phyloP scores from a whole-genome alignment of 2,113 vertebrate genomes.

The Engraulis encrasicolus region DNA sequence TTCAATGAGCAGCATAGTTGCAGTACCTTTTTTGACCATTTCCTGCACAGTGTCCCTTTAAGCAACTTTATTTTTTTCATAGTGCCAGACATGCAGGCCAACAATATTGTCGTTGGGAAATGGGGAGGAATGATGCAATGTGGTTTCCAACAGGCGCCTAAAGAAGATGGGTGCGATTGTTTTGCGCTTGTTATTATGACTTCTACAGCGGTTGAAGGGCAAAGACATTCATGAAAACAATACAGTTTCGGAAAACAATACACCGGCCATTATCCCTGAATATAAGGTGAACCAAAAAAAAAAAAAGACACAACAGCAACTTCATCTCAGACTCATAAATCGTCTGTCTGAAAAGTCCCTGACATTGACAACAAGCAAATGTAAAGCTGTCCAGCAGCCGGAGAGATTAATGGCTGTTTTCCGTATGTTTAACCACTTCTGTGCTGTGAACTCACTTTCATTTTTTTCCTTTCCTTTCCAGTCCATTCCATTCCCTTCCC shows the following conservation, averaged over 20 bases:
- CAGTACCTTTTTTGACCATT: too few species aligned
- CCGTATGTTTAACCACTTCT: conserved; percentile 46
- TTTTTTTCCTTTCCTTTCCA: conserved; percentile 29
- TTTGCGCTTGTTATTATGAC: conserved; percentile 26
- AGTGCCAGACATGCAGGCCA: not conserved
- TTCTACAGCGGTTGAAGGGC: not conserved
- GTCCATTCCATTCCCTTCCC: too few species aligned
- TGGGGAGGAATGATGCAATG: not conserved
- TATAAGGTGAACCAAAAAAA: too few species aligned
- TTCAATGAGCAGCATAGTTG: too few species aligned
- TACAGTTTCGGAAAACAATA: conserved; percentile 4
- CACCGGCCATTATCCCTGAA: not conserved
- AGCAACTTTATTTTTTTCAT: too few species aligned
- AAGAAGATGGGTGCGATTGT: not conserved
- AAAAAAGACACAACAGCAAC: not conserved
- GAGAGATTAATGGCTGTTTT: conserved; percentile 46
- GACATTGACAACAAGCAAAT: conserved; percentile 43
- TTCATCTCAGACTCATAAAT: conserved; percentile 24
- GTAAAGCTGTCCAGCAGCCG: conserved; percentile 35
- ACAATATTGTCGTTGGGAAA: too few species aligned
- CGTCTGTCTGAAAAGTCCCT: conserved; percentile 31
- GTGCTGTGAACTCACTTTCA: conserved; percentile 40
- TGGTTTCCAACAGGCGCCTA: not conserved
- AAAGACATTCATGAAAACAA: conserved; percentile 16
- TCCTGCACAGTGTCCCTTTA: too few species aligned